These are phyloP conservation scores for Ambastaia sidthimunki DNA, from an alignment of 2,797 vertebrate genomes.

Conservation along the genomic window DNA sequence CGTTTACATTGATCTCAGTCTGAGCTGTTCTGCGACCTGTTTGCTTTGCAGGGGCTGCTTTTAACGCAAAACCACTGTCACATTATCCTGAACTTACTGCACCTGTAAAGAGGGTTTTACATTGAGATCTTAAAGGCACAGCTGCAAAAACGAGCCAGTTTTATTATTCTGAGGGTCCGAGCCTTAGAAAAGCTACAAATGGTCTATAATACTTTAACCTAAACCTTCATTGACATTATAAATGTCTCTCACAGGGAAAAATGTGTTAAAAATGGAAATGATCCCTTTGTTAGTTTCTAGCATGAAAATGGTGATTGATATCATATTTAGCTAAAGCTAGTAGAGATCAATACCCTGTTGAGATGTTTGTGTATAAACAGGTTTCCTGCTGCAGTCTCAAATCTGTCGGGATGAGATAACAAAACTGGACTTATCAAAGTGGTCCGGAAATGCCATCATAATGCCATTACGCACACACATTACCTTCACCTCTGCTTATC, in stretches of 20 bases:
- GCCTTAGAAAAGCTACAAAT: not conserved
- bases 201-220: too few species aligned
- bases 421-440: conserved; percentile 39
- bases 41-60: too few species aligned
- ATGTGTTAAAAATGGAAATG: not conserved
- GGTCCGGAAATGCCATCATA: conserved; percentile 50
- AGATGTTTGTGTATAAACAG: conserved; percentile 46
- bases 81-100: too few species aligned
- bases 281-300: conserved; percentile 1
- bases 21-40: not conserved
- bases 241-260: not conserved
- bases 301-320: not conserved
- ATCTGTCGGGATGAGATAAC: conserved; percentile 57
- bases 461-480: conserved; percentile 49
- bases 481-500: conserved; percentile 30
- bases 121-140: conserved; percentile 7
- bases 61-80: too few species aligned
- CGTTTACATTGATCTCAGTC: not conserved
- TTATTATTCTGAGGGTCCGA: not conserved
- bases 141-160: not conserved
- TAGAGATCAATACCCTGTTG: conserved; percentile 15
- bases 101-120: not conserved
- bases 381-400: conserved; percentile 40
- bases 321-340: not conserved
- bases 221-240: not conserved